Percentiles rank a stretch among this genome's conserved stretches.
phyloP scores from a whole-genome alignment of 1,140 invertebrate species.

The Medauroidea extradentata region DNA sequence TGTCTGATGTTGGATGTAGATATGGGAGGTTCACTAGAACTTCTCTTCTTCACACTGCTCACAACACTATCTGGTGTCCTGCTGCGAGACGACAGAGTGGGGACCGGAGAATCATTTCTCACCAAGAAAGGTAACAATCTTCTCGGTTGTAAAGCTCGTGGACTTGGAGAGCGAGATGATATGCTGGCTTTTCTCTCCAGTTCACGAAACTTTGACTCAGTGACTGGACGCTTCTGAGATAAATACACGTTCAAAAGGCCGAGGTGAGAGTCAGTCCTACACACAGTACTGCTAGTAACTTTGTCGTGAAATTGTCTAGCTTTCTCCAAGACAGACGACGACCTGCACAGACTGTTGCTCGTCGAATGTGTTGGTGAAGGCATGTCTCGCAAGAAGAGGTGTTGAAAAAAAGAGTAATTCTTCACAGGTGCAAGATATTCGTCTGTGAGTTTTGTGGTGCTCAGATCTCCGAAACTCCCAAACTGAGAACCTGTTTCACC shows the following conservation, averaged over 20 bases:
- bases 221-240: slow-evolving; percentile 62
- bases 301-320: slow-evolving; percentile 55
- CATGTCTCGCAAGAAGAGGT: slow-evolving; percentile 56
- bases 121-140: neutral
- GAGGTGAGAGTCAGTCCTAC: slow-evolving; percentile 50
- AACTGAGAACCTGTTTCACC: neutral
- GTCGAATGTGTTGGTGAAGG: slow-evolving; percentile 32
- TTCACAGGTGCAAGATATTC: slow-evolving; percentile 33
- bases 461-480: neutral
- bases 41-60: slow-evolving; percentile 33
- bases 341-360: slow-evolving; percentile 38
- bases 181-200: slow-evolving; percentile 52
- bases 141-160: slow-evolving; percentile 33
- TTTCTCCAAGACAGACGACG: slow-evolving; percentile 55
- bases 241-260: slow-evolving; percentile 58
- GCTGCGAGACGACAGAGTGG: slow-evolving; percentile 35
- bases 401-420: slow-evolving; percentile 63
- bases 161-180: slow-evolving; percentile 45
- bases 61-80: slow-evolving; percentile 23
- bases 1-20: slow-evolving; percentile 24
- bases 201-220: slow-evolving; percentile 63
- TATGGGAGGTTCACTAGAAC: slow-evolving; percentile 50
- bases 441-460: neutral
- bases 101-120: neutral
- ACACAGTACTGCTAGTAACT: slow-evolving; percentile 6